Percentiles rank a stretch among this genome's conserved stretches.
Conservation (phyloP, 1,140 invertebrate species). For the Elysia chlorotica region DNA sequence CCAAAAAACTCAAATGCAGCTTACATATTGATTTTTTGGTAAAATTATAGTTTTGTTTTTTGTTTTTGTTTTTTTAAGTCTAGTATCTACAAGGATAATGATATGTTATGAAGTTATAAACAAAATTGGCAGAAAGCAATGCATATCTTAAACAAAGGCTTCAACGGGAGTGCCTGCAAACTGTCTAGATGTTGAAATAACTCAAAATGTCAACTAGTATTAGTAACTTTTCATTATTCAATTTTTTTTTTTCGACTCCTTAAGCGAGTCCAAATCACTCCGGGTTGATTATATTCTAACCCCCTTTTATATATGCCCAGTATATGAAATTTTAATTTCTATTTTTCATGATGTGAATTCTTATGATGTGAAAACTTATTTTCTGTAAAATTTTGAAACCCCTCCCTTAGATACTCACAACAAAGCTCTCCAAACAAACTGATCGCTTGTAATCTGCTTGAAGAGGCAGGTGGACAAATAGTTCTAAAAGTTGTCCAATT, state of each 20-base stretch:
- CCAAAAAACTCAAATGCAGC: background rate
- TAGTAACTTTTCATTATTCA: no score
- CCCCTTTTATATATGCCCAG: background rate
- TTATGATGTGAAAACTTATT: background rate
- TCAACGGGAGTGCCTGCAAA: no score
- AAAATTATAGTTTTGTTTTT: background rate
- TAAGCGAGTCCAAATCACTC: background rate
- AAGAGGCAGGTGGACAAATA: background rate
- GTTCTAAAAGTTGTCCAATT: constrained; percentile 4
- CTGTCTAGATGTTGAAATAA: no score
- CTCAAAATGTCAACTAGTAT: no score
- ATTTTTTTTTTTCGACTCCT: background rate
- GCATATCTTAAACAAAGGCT: no score
- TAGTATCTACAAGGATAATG: background rate
- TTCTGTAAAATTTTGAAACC: background rate
- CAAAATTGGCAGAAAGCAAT: no score
- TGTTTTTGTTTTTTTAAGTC: background rate
- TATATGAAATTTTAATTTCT: background rate
- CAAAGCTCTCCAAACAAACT: background rate
- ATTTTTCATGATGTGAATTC: background rate
- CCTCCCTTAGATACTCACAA: background rate
- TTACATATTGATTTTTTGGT: background rate
- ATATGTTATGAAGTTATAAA: no score
- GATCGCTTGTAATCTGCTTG: background rate
- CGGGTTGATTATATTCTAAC: background rate